These are phyloP conservation scores for Xestoiulus laeticollis DNA, from an alignment of 2,888 invertebrate genomes.

Conservation along the genomic window DNA sequence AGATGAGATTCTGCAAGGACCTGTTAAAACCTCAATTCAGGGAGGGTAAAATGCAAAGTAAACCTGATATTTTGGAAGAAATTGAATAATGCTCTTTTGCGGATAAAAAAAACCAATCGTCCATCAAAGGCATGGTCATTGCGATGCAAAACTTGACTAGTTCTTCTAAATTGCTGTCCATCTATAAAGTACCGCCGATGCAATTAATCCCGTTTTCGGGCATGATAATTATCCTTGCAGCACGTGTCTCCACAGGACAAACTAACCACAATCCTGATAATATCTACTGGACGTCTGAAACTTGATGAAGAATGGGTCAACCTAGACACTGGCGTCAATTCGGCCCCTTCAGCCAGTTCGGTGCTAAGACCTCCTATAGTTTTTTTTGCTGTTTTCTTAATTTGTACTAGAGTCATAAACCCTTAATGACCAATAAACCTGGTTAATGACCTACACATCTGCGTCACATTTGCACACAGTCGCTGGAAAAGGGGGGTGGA, in stretches of 20 bases:
- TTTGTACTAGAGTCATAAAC: background rate
- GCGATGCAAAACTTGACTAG: background rate
- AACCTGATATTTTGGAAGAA: background rate
- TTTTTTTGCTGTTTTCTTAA: background rate
- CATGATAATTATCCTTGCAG: background rate
- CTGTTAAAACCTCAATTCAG: background rate
- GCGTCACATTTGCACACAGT: too few species aligned
- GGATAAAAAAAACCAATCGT: background rate
- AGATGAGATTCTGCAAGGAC: background rate
- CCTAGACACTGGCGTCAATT: background rate
- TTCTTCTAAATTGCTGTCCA: background rate
- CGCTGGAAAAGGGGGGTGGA: background rate
- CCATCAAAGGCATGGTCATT: background rate
- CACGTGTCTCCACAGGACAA: background rate
- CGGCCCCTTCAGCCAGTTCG: background rate
- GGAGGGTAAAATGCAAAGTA: background rate
- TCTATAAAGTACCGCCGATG: background rate
- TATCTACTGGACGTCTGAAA: background rate
- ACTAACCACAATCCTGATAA: background rate
- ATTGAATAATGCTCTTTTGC: background rate
- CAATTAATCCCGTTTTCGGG: background rate
- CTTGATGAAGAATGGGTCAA: background rate
- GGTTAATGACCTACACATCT: background rate
- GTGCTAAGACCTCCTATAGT: background rate
- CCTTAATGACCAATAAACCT: background rate